Conservation (phyloP, 2,888 invertebrate species). For the Euspilapteryx auroguttella region DNA sequence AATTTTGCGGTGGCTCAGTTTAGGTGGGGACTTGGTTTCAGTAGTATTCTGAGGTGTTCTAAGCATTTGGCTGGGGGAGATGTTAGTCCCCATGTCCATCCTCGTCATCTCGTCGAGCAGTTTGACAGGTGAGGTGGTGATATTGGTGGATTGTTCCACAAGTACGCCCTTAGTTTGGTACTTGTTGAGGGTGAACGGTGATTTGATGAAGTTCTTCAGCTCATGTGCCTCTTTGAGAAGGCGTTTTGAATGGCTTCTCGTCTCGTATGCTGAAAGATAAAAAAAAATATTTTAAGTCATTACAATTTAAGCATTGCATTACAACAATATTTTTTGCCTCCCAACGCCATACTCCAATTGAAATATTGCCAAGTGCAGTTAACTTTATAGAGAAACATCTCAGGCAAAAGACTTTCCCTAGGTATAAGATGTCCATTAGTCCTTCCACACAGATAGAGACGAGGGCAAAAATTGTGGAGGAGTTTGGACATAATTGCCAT, state of each 20-base stretch:
- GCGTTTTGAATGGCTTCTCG: conserved; percentile 27
- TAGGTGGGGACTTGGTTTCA: conserved; percentile 38
- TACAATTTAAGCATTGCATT: too few species aligned
- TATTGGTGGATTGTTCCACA: conserved; percentile 35
- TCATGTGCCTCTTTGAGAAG: conserved; percentile 31
- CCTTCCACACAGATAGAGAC: too few species aligned
- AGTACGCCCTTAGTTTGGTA: conserved; percentile 44
- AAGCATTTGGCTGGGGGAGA: conserved; percentile 40
- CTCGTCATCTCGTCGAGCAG: conserved; percentile 28
- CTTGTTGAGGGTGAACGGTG: conserved; percentile 48
- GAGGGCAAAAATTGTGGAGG: too few species aligned
- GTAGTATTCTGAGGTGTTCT: conserved; percentile 44
- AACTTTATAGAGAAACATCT: too few species aligned
- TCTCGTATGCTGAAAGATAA: conserved; percentile 20
- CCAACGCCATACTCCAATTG: too few species aligned
- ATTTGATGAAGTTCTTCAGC: conserved; percentile 47
- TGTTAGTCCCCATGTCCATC: conserved; percentile 27
- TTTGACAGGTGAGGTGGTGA: conserved; percentile 4
- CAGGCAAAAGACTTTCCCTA: too few species aligned
- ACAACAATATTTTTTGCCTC: too few species aligned
- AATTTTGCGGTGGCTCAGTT: conserved; percentile 29
- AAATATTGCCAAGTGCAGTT: too few species aligned
- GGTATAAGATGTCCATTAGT: too few species aligned
- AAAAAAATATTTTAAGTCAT: neutral
- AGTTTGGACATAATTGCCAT: too few species aligned